Evolutionary conservation across 2,113 vertebrate genomes (phyloP), one percentile per base, ranked within the genome.

Genomic region (Glaucomys volans): DNA sequence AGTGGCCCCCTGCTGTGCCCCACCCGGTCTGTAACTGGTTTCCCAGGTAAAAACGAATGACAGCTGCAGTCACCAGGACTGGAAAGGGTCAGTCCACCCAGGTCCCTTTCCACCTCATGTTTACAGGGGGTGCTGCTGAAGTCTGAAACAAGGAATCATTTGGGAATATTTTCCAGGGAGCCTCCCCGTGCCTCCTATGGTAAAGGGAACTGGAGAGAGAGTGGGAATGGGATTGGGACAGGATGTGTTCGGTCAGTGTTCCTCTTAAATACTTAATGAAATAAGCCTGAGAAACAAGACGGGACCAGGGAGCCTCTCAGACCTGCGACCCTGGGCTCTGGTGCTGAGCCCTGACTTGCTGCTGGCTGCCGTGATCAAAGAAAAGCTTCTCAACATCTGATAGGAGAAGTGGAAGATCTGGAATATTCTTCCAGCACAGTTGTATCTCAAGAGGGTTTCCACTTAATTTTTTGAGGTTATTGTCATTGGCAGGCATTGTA

Each of bases 401-500:
- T 20, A 64, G 59, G 67, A 87, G 28, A 32, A 30, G 26, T 13
- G 52, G 42, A 76, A 76, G 44, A 77, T n/a, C 32, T 91, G 22
- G 79, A 84, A 72, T 52, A 26, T 37, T 52, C 13, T 69, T 54
- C 26, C 42, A 12, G 8, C 8, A 32, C 9, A 37, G 37, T 71
- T 82, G 16, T 37, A 37, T 64, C 32, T 86, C 66, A 54, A n/a
- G 26, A 66, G 14, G 17, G 77, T 59, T 79, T 67, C 24, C 47
- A 54, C 28, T 92, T 52, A 50, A 59, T 83, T 94, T 81, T 92
- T 96, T 87, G 81, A 79, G 40, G 67, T 82, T 62, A 67, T 69
- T 89, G 35, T 52, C 44, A 66, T 44, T 50, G 52, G 16, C 22
- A 62, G 35, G 32, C 22, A 52, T 28, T 9, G 32, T 32, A 32